Percentiles rank a stretch among this genome's conserved stretches.
phyloP scores from a whole-genome alignment of 1,140 invertebrate genomes.

The Brachionus paranguensis region DNA sequence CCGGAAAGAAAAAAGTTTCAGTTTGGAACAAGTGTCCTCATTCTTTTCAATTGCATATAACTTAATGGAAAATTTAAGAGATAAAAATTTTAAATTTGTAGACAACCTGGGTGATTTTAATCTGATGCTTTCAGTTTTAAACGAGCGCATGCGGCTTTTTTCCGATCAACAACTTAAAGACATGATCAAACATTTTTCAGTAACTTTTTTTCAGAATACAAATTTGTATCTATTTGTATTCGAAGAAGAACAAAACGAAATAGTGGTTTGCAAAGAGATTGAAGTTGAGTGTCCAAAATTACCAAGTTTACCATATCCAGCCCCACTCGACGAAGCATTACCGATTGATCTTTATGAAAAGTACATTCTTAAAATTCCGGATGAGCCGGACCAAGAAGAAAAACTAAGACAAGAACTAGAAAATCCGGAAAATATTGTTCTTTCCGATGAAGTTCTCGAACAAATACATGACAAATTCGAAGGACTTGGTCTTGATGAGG shows the following conservation, averaged over 20 bases:
- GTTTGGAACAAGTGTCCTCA: conserved; percentile 1
- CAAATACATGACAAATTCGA: conserved; percentile 27
- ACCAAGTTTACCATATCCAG: neutral
- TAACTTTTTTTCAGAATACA: conserved; percentile 5
- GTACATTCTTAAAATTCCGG: conserved; percentile 1
- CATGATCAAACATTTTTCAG: neutral
- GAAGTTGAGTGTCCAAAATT: conserved; percentile 14
- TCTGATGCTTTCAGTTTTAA: neutral
- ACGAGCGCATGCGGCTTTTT: neutral
- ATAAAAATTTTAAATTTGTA: neutral
- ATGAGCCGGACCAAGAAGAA: neutral
- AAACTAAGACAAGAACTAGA: neutral
- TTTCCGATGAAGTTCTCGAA: conserved; percentile 9
- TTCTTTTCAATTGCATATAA: conserved; percentile 14
- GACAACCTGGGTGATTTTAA: conserved; percentile 5
- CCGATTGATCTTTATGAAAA: neutral
- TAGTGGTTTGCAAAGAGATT: neutral
- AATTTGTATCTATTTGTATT: neutral
- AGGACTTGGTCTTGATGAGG: conserved; percentile 14
- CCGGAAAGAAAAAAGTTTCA: neutral
- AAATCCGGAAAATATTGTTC: neutral
- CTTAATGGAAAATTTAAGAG: neutral
- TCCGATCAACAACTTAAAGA: neutral
- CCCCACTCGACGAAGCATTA: neutral
- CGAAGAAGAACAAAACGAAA: neutral